Evolutionary conservation across 1,140 invertebrate species (phyloP).

Genomic region (Dinothrombium tinctorium): DNA sequence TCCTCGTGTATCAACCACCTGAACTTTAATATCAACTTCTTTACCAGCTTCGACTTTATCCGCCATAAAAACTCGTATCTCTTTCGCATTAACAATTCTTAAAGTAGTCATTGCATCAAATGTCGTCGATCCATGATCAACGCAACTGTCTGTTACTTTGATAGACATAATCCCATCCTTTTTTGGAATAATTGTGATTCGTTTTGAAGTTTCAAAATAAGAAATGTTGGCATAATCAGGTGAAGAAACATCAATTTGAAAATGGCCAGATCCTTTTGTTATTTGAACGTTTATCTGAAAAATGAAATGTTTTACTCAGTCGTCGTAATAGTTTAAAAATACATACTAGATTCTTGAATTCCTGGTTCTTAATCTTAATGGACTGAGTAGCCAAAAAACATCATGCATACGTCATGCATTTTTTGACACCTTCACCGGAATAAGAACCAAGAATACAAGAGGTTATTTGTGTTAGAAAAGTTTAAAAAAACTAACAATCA

Average conservation of each 20-base stretch:
- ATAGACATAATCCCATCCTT: not conserved
- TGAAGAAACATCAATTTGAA: not conserved
- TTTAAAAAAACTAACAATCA: too few species aligned
- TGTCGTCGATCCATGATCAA: not conserved
- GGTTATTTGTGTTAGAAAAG: too few species aligned
- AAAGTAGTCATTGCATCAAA: not conserved
- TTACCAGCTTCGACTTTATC: not conserved
- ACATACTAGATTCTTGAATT: too few species aligned
- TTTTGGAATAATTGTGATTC: not conserved
- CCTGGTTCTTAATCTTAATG: conserved; percentile 1
- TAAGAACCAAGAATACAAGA: too few species aligned
- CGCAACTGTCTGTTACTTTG: not conserved
- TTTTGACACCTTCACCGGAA: too few species aligned
- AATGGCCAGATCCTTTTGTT: conserved; percentile 7
- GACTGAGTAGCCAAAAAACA: not conserved
- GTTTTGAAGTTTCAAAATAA: not conserved
- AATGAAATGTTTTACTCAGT: too few species aligned
- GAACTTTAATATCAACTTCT: not conserved
- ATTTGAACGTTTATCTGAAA: not conserved
- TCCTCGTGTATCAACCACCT: not conserved
- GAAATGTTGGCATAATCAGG: not conserved
- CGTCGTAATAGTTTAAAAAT: too few species aligned
- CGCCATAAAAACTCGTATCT: not conserved
- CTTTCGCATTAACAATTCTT: not conserved
- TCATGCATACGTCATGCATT: not conserved